Evolutionary conservation across 2,888 invertebrate genomes (phyloP).

Genomic region (Drosophila atripex): DNA sequence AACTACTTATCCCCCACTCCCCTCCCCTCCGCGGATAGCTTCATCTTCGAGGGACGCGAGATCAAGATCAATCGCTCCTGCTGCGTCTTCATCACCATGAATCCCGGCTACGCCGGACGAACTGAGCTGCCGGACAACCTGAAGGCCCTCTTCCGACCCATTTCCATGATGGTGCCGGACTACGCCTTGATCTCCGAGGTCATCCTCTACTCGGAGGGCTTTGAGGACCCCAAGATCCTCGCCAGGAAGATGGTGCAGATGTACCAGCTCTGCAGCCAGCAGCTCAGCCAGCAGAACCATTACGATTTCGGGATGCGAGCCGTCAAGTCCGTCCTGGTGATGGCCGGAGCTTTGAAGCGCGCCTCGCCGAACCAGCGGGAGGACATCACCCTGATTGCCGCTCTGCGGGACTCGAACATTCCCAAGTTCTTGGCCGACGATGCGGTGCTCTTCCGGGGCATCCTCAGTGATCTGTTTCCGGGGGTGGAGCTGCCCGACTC

Average conservation of each 20-base stretch:
- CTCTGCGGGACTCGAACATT: slow-evolving; percentile 94
- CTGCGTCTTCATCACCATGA: slow-evolving; percentile 96
- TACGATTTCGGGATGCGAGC: slow-evolving; percentile 98
- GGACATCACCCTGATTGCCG: slow-evolving; percentile 92
- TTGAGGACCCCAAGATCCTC: slow-evolving; percentile 93
- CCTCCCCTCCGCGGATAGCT: slow-evolving; percentile 84
- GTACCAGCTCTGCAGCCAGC: slow-evolving; percentile 96
- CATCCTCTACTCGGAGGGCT: slow-evolving; percentile 96
- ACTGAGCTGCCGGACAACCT: slow-evolving; percentile 95
- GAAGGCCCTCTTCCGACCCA: slow-evolving; percentile 93
- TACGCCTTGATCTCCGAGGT: slow-evolving; percentile 95
- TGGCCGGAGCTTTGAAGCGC: slow-evolving; percentile 95
- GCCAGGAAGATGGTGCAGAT: slow-evolving; percentile 96
- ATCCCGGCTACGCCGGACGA: slow-evolving; percentile 95
- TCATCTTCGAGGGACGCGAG: slow-evolving; percentile 95
- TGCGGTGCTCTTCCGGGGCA: slow-evolving; percentile 92
- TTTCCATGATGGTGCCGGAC: slow-evolving; percentile 97
- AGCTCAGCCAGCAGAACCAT: slow-evolving; percentile 95
- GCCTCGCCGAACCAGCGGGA: slow-evolving; percentile 93
- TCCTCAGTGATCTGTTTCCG: slow-evolving; percentile 95
- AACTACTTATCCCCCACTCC: background rate
- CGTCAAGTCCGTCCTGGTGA: slow-evolving; percentile 95
- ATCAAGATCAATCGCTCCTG: slow-evolving; percentile 92
- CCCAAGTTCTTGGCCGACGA: slow-evolving; percentile 95
- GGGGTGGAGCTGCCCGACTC: slow-evolving; percentile 91